A percentile compares a stretch with the other conserved stretches of the same genome.
These are phyloP conservation scores for Ammospiza maritima DNA, from an alignment of 2,797 vertebrate genomes.

Conservation along the genomic window DNA sequence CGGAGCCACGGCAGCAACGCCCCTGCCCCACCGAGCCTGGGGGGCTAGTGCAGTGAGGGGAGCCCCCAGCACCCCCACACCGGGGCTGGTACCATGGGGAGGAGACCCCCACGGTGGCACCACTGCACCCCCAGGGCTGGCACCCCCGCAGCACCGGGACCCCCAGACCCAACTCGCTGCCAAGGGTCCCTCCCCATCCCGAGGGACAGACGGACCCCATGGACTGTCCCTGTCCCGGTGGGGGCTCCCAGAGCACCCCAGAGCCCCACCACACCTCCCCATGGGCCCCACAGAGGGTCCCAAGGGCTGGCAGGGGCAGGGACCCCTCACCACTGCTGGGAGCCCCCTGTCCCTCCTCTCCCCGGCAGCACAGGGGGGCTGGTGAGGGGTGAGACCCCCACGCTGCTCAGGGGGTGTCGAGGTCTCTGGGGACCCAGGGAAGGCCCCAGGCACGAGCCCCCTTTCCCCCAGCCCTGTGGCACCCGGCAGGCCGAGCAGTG, in stretches of 20 bases:
- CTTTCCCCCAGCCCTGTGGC: not conserved
- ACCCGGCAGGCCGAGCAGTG: not conserved
- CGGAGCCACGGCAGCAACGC: not conserved
- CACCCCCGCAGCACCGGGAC: not conserved
- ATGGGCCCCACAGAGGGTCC: not conserved
- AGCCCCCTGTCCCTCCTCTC: no score
- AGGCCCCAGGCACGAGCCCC: not conserved
- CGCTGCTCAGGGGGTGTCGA: rapidly evolving
- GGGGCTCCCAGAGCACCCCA: not conserved
- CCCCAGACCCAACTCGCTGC: not conserved
- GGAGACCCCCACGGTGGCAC: rapidly evolving
- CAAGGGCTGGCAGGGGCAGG: not conserved
- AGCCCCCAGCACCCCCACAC: no score
- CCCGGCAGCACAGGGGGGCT: no score
- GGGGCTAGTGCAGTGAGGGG: not conserved
- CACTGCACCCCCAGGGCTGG: not conserved
- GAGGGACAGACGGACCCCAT: not conserved
- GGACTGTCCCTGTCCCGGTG: not conserved
- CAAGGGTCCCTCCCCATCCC: not conserved
- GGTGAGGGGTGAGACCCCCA: not conserved
- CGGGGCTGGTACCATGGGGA: no score
- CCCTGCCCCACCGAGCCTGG: not conserved
- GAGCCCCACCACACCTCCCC: not conserved
- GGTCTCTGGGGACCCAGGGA: not conserved
- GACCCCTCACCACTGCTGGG: not conserved